Evolutionary conservation across 2,888 invertebrate species (phyloP), one percentile per base, ranked within the genome.

Genomic region (Coleophora flavipennella): DNA sequence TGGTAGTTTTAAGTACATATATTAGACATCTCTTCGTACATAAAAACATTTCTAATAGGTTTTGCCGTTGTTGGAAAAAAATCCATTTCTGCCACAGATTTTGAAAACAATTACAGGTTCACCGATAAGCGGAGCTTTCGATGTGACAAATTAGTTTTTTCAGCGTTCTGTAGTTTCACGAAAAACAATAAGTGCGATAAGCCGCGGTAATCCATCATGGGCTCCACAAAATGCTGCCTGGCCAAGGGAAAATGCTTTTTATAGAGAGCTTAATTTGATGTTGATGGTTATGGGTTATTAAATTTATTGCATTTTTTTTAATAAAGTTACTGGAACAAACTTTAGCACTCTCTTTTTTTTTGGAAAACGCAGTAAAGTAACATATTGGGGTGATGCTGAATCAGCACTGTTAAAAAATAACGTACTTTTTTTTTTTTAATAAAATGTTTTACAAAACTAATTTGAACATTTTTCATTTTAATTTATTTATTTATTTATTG

Each of bases 161-260:
- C 49, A 43, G 47, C 44, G 44, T 44, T 28, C 36, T 39, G 36
- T 42, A 42, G 62, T 53, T 63, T 67, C 59, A 65, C 59, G 62
- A 63, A 64, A 70, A 70, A 69, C 69, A 70, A 69, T 66, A 63
- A 64, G 52, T 57, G 45, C 51, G 67, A 69, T 68, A 71, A 67
- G 58, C 40, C 36, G 27, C 13, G 38, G 54, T 53, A 49, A 68
- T 68, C 65, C 66, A 68, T 68, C 67, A 68, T 56, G 39, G 48
- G 46, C 42, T 43, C 43, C 47, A 46, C 46, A 48, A 47, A 48
- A 40, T 33, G 39, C 36, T 28, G 49, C 43, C 44, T 38, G 39
- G n/a, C 13, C 13, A 44, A 37, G 6, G 48, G 38, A 46, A 49
- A 53, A 46, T 44, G 43, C 37, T 43, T 51, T 51, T 48, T 43